Conservation (phyloP, 2,888 invertebrate genomes). For the Habroteleia sp. region DNA sequence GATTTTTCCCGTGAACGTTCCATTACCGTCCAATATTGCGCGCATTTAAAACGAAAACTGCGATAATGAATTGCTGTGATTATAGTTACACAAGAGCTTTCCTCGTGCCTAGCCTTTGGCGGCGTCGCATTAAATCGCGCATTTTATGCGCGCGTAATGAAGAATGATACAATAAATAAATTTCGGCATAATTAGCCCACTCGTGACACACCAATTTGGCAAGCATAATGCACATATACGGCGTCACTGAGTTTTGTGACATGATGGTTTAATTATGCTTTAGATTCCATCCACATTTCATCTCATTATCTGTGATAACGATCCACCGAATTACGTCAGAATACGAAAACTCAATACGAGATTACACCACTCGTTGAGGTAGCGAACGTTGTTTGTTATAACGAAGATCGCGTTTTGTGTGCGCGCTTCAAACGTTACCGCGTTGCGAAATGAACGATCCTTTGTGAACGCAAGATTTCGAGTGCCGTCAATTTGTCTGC, state of each 20-base stretch:
- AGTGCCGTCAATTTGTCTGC: neutral
- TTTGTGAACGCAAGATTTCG: neutral
- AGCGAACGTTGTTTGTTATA: constrained; percentile 15
- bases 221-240: constrained; percentile 11
- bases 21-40: constrained; percentile 26
- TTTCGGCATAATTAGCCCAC: constrained; percentile 42
- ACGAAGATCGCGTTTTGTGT: constrained; percentile 4
- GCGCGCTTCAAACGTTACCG: neutral
- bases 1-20: constrained; percentile 11
- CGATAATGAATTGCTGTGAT: constrained; percentile 34
- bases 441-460: constrained; percentile 16
- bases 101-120: constrained; percentile 20
- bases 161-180: constrained; percentile 52
- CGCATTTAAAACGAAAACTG: constrained; percentile 29
- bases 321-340: constrained; percentile 54
- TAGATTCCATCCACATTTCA: constrained; percentile 57
- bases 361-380: constrained; percentile 38
- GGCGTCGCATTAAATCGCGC: constrained; percentile 10
- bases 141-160: constrained; percentile 21
- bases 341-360: constrained; percentile 47
- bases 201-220: constrained; percentile 39
- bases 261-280: constrained; percentile 62
- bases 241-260: constrained; percentile 21
- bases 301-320: constrained; percentile 61
- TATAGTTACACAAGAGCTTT: constrained; percentile 11